Evolutionary conservation across 2,888 invertebrate genomes (phyloP).

Genomic region (Torymus texanus): DNA sequence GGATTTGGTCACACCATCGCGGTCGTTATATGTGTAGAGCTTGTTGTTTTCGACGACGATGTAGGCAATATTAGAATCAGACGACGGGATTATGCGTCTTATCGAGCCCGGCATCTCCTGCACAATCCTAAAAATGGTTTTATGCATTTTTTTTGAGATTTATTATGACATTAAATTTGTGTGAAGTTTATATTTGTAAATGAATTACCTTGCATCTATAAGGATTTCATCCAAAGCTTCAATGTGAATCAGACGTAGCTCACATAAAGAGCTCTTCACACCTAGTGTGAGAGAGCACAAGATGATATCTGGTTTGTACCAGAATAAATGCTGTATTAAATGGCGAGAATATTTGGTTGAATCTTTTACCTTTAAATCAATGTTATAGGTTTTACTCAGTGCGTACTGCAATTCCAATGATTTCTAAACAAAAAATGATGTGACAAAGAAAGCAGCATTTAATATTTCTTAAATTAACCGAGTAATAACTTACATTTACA

Average conservation of each 20-base stretch:
- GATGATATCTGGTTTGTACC: constrained; percentile 76
- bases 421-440: constrained; percentile 61
- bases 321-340: constrained; percentile 78
- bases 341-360: constrained; percentile 58
- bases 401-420: constrained; percentile 64
- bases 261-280: constrained; percentile 62
- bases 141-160: neutral
- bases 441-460: constrained; percentile 9
- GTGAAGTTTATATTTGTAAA: too few species aligned
- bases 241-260: constrained; percentile 61
- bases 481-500: constrained; percentile 59
- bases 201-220: constrained; percentile 61
- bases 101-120: constrained; percentile 62
- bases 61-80: constrained; percentile 66
- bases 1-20: constrained; percentile 60
- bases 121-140: constrained; percentile 27
- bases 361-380: constrained; percentile 60
- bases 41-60: constrained; percentile 69
- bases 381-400: constrained; percentile 59
- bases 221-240: constrained; percentile 46
- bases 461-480: constrained; percentile 26
- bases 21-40: constrained; percentile 70
- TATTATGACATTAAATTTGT: too few species aligned
- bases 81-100: constrained; percentile 68
- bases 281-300: constrained; percentile 71